Evolutionary conservation across 1,140 invertebrate species (phyloP), one percentile per base, ranked within the genome.

Genomic region (Ptiloglossa arizonensis): DNA sequence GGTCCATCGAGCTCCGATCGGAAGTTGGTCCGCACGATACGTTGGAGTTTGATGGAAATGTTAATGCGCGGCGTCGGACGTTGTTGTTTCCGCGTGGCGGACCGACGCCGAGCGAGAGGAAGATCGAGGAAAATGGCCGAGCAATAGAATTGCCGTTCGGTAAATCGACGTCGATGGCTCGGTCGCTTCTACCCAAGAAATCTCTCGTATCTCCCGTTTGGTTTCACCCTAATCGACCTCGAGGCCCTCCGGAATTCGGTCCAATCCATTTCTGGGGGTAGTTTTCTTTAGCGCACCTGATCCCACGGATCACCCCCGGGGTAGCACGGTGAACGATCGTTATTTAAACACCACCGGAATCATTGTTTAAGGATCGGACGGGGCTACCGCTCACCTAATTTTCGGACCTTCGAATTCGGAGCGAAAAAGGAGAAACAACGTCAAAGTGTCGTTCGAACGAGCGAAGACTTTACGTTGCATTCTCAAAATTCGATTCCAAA

Each of bases 41-140:
- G 83, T 85, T 87, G 87, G 81, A 86, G 88, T 88, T 89, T 88
- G 81, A 88, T 86, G 87, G 82, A 90, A 89, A 89, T 86, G 80
- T 90, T 88, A 89, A 88, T 84, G 78, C 22, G 57, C 52, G 74
- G 8, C 3, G 54, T 52, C 59, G 15, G 67, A 80, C 59, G 64
- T 74, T 68, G 29, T 73, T 68, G 67, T 70, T 85, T 64, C 56
- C 41, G 46, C 63, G 63, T 56, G 70, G 22, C 29, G 22, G 54
- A 62, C 17, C 64, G 52, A 59, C 57, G 32, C 66, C 69, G n/a
- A 64, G 27, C 6, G 32, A 52, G 54, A 71, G 60, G 38, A 19
- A 56, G 41, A 56, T 59, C 35, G 82, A 78, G 52, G 68, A 70
- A 85, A 85, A 85, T 83, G 68, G 70, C 54, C 73, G 52, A 67